These are phyloP conservation scores for Strigops habroptila DNA, from an alignment of 2,113 vertebrate genomes.

Conservation along the genomic window DNA sequence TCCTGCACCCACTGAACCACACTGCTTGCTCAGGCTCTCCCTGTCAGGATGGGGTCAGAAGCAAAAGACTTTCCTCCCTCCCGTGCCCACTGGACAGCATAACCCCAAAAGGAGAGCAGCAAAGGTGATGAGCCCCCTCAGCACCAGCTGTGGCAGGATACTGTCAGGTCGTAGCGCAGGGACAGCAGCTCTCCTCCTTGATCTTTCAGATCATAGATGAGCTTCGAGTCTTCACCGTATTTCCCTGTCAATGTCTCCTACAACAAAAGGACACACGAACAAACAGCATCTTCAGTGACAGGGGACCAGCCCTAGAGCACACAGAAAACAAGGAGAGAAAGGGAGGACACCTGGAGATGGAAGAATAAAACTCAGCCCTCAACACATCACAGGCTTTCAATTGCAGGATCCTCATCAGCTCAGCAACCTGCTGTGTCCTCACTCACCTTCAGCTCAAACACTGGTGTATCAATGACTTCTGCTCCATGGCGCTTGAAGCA, in stretches of 20 bases:
- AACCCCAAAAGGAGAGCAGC: not conserved
- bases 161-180: constrained; percentile 94
- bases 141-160: constrained; percentile 79
- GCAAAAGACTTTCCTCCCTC: not conserved
- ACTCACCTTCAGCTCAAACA: constrained; percentile 96
- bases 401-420: not conserved
- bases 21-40: fast-evolving
- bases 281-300: not conserved
- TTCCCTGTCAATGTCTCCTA: constrained; percentile 95
- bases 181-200: constrained; percentile 96
- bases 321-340: not conserved
- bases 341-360: not conserved
- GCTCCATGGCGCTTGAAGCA: constrained; percentile 96
- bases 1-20: not conserved
- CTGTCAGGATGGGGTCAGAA: fast-evolving
- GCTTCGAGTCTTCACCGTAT: constrained; percentile 97
- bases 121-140: not conserved
- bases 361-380: not conserved
- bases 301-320: not conserved
- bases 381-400: not conserved
- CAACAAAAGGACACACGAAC: not conserved
- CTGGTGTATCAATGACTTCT: constrained; percentile 94
- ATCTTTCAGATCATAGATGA: constrained; percentile 97
- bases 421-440: not conserved
- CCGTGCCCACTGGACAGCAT: not conserved